These are phyloP conservation scores for Zygaena filipendulae DNA, from an alignment of 2,888 invertebrate genomes.

Conservation along the genomic window DNA sequence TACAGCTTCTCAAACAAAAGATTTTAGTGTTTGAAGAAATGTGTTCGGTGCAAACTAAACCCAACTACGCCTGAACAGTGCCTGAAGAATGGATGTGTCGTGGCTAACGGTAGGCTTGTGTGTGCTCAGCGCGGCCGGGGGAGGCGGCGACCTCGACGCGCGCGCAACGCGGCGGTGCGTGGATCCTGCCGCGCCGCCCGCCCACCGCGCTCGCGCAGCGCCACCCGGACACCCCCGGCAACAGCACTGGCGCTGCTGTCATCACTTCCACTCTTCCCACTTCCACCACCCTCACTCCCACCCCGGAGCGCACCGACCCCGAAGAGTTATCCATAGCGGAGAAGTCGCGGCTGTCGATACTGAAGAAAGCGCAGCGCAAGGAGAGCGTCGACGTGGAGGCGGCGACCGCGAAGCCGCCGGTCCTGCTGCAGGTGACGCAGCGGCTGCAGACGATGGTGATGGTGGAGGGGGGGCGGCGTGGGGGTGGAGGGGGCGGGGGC, in stretches of 20 bases:
- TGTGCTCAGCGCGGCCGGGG: slow-evolving; percentile 37
- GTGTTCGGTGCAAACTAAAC: too few relatives aligned
- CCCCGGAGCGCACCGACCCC: background rate
- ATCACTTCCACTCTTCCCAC: slow-evolving; percentile 1
- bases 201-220: background rate
- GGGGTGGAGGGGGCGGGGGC: slow-evolving; percentile 22
- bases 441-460: slow-evolving; percentile 38
- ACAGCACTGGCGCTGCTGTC: background rate
- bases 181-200: slow-evolving; percentile 4
- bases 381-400: slow-evolving; percentile 23
- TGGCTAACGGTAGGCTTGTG: slow-evolving; percentile 42
- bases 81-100: too few relatives aligned
- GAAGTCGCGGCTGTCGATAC: slow-evolving; percentile 45
- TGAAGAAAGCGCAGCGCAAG: slow-evolving; percentile 41
- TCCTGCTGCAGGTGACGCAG: slow-evolving; percentile 40
- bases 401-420: slow-evolving; percentile 37
- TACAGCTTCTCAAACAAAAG: too few relatives aligned
- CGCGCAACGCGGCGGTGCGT: slow-evolving; percentile 16
- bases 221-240: background rate
- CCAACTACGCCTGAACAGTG: too few relatives aligned
- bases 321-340: slow-evolving; percentile 36
- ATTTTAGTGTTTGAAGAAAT: too few relatives aligned
- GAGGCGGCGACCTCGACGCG: slow-evolving; percentile 12
- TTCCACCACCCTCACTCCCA: background rate
- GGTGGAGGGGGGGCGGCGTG: slow-evolving; percentile 39